Conservation (phyloP, 2,888 invertebrate genomes). For the Ornithoptera priamus region DNA sequence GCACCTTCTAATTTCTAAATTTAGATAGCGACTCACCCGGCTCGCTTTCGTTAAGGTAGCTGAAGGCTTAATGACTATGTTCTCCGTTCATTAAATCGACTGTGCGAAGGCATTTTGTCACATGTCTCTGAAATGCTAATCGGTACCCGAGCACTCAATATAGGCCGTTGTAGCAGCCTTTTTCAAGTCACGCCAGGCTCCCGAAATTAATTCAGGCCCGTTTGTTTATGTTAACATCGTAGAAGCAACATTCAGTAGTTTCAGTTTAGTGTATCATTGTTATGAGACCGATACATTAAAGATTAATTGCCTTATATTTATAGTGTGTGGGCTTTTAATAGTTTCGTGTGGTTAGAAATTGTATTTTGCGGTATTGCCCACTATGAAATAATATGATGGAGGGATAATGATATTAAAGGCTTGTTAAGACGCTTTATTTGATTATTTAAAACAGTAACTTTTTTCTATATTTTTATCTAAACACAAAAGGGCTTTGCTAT, state of each 20-base stretch:
- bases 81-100: slow-evolving; percentile 69
- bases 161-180: slow-evolving; percentile 58
- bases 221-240: slow-evolving; percentile 60
- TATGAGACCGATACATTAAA: neutral
- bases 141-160: slow-evolving; percentile 70
- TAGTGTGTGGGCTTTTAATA: neutral
- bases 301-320: neutral
- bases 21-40: slow-evolving; percentile 49
- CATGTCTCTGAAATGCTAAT: slow-evolving; percentile 76
- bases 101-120: slow-evolving; percentile 62
- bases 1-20: slow-evolving; percentile 62
- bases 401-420: neutral
- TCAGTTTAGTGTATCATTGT: slow-evolving; percentile 1
- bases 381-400: neutral
- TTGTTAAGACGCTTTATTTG: neutral
- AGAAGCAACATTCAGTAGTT: slow-evolving; percentile 15
- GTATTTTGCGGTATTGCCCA: neutral
- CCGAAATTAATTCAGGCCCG: slow-evolving; percentile 54
- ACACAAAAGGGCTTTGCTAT: too few species aligned
- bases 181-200: slow-evolving; percentile 49
- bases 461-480: too few species aligned
- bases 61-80: slow-evolving; percentile 70
- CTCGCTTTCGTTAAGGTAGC: slow-evolving; percentile 46
- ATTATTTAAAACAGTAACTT: too few species aligned
- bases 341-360: neutral